Base-by-base conservation (phyloP, 2,888 invertebrate species). In the Cephalotes varians region DNA sequence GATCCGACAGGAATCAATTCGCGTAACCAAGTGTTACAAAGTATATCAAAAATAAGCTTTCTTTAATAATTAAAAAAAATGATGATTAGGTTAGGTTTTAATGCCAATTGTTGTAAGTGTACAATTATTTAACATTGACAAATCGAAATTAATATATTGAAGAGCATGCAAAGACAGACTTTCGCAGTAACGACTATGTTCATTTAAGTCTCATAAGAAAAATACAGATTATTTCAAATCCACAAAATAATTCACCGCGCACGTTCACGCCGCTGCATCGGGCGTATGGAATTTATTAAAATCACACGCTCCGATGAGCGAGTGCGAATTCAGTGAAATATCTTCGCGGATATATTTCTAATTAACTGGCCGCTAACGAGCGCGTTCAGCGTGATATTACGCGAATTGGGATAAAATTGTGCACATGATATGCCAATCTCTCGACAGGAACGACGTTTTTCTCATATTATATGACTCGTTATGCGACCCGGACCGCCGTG, bases 401-500 rank as follows among this genome's bases (percentile, higher is more conserved):
- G 56, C 34, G 77, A 44, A 69, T 79, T 79, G 44, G 31, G 21
- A 34, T 79, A 79, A 79, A 79, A 47, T 79, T 69, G 69, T 56
- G 34, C 44, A 21, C 34, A 40, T 47, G 44, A 18, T 18, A 69
- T 31, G 44, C 34, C 77, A 44, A 51, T 79, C 56, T 56, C 21
- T 15, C 56, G 34, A 28, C 40, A n/a, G 56, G 5, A 67, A 79
- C 54, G 54, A 65, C 77, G 56, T 79, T 79, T 79, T 79, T 69
- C 69, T 79, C 56, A 69, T 34, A 69, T 79, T 79, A 79, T 79
- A n/a, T 44, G 56, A 56, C 69, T 77, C 67, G 56, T 77, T 77
- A 77, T 69, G 77, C 44, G 77, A 40, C 62, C 34, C 37, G 21
- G 31, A 31, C 37, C 37, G 34, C 18, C 71, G 18, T 25, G 44